phyloP scores from a whole-genome alignment of 1,140 invertebrate species.

The Spodoptera litura region DNA sequence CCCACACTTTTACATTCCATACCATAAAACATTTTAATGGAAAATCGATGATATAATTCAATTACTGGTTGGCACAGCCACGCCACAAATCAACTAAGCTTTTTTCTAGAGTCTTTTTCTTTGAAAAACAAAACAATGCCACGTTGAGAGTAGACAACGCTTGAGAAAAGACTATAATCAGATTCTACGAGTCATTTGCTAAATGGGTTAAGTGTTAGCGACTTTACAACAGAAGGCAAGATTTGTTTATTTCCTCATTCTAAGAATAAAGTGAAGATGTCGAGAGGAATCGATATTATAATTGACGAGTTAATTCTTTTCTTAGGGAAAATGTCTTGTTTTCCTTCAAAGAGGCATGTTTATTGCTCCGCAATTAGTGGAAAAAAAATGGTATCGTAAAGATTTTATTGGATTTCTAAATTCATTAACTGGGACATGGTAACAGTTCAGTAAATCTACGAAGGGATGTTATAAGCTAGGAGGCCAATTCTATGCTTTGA shows the following conservation, averaged over 20 bases:
- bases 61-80: conserved; percentile 76
- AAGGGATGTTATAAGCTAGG: no score
- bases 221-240: conserved; percentile 47
- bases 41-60: conserved; percentile 85
- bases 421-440: no score
- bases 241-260: conserved; percentile 32
- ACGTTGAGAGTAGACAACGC: conserved; percentile 57
- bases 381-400: no score
- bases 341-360: neutral
- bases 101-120: conserved; percentile 56
- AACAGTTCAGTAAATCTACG: no score
- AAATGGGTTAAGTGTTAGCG: conserved; percentile 72
- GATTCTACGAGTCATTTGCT: conserved; percentile 77
- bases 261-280: conserved; percentile 50
- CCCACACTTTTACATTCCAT: conserved; percentile 81
- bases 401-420: neutral
- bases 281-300: conserved; percentile 3
- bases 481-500: no score
- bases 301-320: conserved; percentile 6
- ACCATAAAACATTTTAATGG: conserved; percentile 85
- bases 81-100: conserved; percentile 70
- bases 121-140: conserved; percentile 74
- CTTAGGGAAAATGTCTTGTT: no score
- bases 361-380: neutral
- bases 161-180: conserved; percentile 65